These are phyloP conservation scores for Hippocampus kuda DNA, from an alignment of 2,797 vertebrate species.

Conservation along the genomic window DNA sequence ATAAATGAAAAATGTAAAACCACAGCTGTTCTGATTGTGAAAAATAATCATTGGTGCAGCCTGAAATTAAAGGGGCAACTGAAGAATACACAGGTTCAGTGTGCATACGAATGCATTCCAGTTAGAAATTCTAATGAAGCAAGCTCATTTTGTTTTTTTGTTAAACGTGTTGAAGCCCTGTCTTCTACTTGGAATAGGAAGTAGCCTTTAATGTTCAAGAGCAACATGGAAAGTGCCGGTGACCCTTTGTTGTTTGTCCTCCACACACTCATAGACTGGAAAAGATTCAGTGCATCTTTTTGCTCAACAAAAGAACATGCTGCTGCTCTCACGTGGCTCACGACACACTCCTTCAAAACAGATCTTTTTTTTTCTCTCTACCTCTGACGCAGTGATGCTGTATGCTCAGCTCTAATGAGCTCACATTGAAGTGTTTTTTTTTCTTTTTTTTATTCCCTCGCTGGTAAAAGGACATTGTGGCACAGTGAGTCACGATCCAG, in stretches of 20 bases:
- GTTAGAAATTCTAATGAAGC: neutral
- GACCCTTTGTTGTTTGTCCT: constrained; percentile 14
- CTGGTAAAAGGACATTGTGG: constrained; percentile 32
- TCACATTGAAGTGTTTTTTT: constrained; percentile 27
- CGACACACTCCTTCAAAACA: constrained; percentile 11
- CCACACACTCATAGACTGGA: constrained; percentile 29
- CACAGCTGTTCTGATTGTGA: neutral
- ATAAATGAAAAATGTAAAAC: neutral
- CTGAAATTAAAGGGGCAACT: neutral
- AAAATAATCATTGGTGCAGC: neutral
- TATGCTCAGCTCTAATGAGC: constrained; percentile 36
- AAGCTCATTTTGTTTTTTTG: neutral
- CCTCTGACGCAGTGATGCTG: constrained; percentile 7
- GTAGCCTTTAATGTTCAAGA: neutral
- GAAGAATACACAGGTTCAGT: neutral
- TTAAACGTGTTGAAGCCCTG: neutral
- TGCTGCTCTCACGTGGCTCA: constrained; percentile 55
- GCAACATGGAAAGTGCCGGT: neutral
- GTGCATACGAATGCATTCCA: neutral
- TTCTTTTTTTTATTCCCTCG: neutral
- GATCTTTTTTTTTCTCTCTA: constrained; percentile 10
- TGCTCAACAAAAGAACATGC: constrained; percentile 50
- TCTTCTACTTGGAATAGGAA: neutral
- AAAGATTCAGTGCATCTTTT: constrained; percentile 54
- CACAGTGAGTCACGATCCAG: constrained; percentile 45